Conservation (phyloP, 2,888 invertebrate species). For the Baccha elongata region DNA sequence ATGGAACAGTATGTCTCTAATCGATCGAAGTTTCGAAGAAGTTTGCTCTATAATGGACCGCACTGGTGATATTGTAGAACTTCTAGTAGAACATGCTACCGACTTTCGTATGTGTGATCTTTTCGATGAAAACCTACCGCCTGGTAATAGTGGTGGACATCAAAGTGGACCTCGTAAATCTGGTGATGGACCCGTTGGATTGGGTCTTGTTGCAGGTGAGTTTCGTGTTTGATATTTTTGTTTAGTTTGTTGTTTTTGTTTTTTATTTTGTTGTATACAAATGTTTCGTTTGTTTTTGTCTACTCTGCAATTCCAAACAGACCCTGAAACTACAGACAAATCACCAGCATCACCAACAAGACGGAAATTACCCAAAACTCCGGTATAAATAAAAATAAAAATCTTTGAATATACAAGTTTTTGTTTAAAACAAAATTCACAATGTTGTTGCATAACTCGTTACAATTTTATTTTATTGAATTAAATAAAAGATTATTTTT, state of each 20-base stretch:
- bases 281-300: constrained; percentile 46
- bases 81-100: constrained; percentile 92
- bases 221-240: constrained; percentile 42
- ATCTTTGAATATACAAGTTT: constrained; percentile 22
- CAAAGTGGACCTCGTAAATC: constrained; percentile 81
- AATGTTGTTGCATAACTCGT: constrained; percentile 69
- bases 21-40: constrained; percentile 96
- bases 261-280: constrained; percentile 9
- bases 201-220: constrained; percentile 82
- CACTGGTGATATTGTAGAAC: constrained; percentile 92
- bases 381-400: constrained; percentile 89
- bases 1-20: constrained; percentile 94
- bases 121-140: constrained; percentile 87
- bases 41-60: constrained; percentile 95
- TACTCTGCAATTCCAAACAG: constrained; percentile 83
- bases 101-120: constrained; percentile 89
- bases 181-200: constrained; percentile 81
- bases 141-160: constrained; percentile 81
- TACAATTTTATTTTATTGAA: constrained; percentile 35
- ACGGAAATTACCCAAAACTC: constrained; percentile 98
- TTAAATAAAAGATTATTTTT: constrained; percentile 23
- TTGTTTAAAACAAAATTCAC: constrained; percentile 46
- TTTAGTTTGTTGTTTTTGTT: constrained; percentile 30
- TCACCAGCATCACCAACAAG: constrained; percentile 94
- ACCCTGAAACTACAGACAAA: constrained; percentile 91